Evolutionary conservation across 2,113 vertebrate species (phyloP), one percentile per base, ranked within the genome.

Genomic region (Dryoscopus gambensis): DNA sequence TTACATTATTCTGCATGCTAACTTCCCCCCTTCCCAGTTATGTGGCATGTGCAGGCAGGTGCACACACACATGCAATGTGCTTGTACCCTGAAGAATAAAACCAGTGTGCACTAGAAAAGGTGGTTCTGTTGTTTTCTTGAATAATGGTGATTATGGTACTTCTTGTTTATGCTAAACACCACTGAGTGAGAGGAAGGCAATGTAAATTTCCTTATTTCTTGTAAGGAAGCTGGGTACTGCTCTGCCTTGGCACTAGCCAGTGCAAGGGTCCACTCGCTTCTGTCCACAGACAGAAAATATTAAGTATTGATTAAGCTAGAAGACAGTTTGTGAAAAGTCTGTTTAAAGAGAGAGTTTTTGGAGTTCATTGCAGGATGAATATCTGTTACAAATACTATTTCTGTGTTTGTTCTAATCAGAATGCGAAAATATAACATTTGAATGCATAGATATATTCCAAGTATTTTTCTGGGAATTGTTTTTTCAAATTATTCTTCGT

Each of bases 1-100:
- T 89, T 94, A 75, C 95, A 93, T 96, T 94, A 96, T 90, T 95
- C 88, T 95, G 93, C 95, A 94, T 87, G 56, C 84, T 93, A 81
- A 84, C 74, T 86, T 87, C 49, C 55, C 74, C 86, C 50, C 14
- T 84, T 44, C 18, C 65, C 16, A 10, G 81, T 74, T 83, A 53
- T 37, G 85, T 73, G 88, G 60, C 19, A 67, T 94, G 70, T 47
- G 75, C 89, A 92, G 85, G 93, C 64, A 80, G 31, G 52, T 50
- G 50, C 77, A 62, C n/a, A 55, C 53, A 52, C 53, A 74, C 39
- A 31, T 24, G 3, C 30, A 23, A 4, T 20, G 23, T 24, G 46
- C 37, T 47, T 28, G 60, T 84, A 42, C 25, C 64, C 77, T 73
- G 83, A 89, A 79, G 74, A 94, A 94, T 62, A 90, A 93, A 95